Base-by-base conservation (phyloP, 2,797 vertebrate genomes). In the Phylloscopus collybita region DNA sequence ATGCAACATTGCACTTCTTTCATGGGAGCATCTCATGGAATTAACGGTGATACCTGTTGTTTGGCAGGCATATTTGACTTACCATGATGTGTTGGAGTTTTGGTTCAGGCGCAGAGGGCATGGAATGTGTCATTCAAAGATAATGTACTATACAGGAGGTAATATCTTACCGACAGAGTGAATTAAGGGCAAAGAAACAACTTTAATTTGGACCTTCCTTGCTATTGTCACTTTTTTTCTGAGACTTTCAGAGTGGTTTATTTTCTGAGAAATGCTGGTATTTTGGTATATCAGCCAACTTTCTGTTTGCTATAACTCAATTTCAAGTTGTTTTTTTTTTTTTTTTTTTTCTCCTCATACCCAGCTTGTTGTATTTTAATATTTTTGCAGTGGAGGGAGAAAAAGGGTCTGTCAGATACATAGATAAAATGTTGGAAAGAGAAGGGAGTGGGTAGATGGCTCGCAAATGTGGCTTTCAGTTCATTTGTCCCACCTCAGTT, bases 171-270 rank as follows among this genome's bases (percentile, higher is more conserved):
- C 9, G 5, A 80, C 50, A 81, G 25, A 13, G 45, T 82, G 83
- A 95, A 60, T 42, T 80, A 54, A 81, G 76, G 73, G 51, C 82
- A 90, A 60, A 75, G n/a, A 88, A 95, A 90, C 66, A 47, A 11
- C 65, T 95, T 80, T n/a, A 51, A 83, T 79, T 93, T 88, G 85
- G 86, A 96, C 93, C 96, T 93, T 92, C 61, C 65, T 49, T 92
- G 73, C 56, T 88, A 18, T 84, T 87, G 47, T 27, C 29, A 34
- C 56, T 78, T 88, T 67, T 70, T 83, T 92, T 60, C 79, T 34
- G 13, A 91, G 47, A 71, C 21, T 36, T 95, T 92, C 53, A 16
- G 47, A 40, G 25, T 27, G 22, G 17, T 66, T 93, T 88, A 8
- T 88, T 92, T 91, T 86, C 73, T 18, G 5, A 90, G 69, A 79